These are phyloP conservation scores for Microtus pennsylvanicus DNA, from an alignment of 2,113 vertebrate genomes.

Conservation along the genomic window DNA sequence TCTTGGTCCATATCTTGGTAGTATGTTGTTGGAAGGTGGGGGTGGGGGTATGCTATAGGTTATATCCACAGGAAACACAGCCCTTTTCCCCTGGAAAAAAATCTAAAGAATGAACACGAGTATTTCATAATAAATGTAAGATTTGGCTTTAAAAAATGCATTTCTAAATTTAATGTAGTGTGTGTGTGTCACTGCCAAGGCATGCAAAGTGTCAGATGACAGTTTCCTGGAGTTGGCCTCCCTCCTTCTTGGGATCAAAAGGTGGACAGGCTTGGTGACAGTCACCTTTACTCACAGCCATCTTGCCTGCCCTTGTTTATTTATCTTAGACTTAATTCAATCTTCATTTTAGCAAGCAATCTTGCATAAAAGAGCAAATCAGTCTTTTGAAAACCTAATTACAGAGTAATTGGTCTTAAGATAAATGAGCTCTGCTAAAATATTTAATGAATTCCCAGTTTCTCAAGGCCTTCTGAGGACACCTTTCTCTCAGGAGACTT, in stretches of 20 bases:
- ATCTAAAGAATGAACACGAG: background rate
- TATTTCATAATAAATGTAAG: background rate
- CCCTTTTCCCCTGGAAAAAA: background rate
- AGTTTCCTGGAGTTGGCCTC: background rate
- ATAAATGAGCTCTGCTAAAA: background rate
- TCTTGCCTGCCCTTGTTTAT: background rate
- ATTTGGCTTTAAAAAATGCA: background rate
- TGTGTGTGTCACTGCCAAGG: background rate
- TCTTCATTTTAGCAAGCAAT: conserved; percentile 27
- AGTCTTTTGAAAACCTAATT: background rate
- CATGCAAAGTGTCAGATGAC: background rate
- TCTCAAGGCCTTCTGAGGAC: background rate
- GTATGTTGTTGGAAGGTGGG: background rate
- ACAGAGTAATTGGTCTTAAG: background rate
- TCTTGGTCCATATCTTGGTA: background rate
- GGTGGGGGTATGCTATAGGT: background rate
- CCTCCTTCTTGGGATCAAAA: background rate
- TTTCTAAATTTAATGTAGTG: background rate
- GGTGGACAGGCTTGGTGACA: background rate
- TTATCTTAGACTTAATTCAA: background rate
- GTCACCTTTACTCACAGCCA: background rate
- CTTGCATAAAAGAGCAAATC: background rate
- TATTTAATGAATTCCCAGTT: background rate
- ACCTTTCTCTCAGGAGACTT: background rate
- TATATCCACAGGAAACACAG: background rate